phyloP scores from a whole-genome alignment of 2,888 invertebrate genomes.

The Petrolisthes manimaculis region DNA sequence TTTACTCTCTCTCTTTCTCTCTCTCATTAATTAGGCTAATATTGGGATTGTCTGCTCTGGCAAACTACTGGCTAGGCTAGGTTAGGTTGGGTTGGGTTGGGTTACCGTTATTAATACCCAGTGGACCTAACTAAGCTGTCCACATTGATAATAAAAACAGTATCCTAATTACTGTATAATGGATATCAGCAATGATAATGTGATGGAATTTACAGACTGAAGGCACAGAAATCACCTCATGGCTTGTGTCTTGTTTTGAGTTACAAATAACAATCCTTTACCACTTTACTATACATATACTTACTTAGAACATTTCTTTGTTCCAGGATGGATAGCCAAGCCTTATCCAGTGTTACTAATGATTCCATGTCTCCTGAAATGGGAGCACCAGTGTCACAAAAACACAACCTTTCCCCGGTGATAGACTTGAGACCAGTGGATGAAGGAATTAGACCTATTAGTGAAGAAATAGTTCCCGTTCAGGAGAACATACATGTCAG shows the following conservation, averaged over 20 bases:
- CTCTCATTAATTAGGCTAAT: too few relatives aligned
- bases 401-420: conserved; percentile 35
- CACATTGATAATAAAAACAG: background rate
- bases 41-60: too few relatives aligned
- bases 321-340: conserved; percentile 42
- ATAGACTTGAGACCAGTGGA: conserved; percentile 35
- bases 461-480: conserved; percentile 21
- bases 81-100: too few relatives aligned
- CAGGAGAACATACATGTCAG: conserved; percentile 13
- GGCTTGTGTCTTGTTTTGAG: background rate
- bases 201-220: too few relatives aligned
- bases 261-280: background rate
- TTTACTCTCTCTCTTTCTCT: too few relatives aligned
- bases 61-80: too few relatives aligned
- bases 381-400: background rate
- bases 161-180: background rate
- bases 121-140: too few relatives aligned
- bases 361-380: conserved; percentile 20
- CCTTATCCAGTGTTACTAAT: conserved; percentile 14
- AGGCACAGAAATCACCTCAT: too few relatives aligned
- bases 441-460: conserved; percentile 30
- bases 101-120: too few relatives aligned
- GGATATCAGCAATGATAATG: background rate
- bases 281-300: background rate
- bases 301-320: background rate